Percentiles rank a stretch among this genome's conserved stretches.
phyloP scores from a whole-genome alignment of 2,113 vertebrate species.

The Nicator chloris region DNA sequence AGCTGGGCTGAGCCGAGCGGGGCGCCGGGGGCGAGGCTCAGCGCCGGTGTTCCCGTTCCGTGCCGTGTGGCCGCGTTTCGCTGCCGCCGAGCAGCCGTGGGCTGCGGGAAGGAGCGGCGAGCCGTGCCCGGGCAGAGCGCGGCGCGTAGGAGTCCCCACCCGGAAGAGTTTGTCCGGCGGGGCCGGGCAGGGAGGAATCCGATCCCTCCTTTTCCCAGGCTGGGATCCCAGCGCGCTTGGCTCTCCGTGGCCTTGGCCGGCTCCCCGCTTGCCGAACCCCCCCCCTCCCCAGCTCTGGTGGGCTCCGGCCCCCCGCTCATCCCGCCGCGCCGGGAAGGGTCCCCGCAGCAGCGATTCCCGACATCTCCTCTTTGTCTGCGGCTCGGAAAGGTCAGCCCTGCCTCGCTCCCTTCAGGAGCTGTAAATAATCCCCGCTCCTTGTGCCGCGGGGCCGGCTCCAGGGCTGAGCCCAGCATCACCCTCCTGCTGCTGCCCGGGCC shows the following conservation, averaged over 20 bases:
- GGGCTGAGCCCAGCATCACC: constrained; percentile 19
- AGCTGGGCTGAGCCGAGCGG: background rate
- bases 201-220: constrained; percentile 57
- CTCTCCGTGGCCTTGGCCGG: background rate
- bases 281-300: background rate
- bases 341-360: background rate
- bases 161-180: constrained; percentile 47
- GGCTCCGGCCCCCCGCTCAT: background rate
- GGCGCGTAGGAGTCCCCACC: constrained; percentile 25
- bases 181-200: constrained; percentile 45
- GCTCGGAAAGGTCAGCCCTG: constrained; percentile 39
- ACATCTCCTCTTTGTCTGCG: constrained; percentile 4
- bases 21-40: background rate
- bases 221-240: background rate
- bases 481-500: background rate
- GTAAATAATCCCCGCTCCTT: background rate
- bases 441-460: background rate
- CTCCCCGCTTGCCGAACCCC: background rate
- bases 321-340: background rate
- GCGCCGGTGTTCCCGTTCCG: background rate
- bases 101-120: background rate
- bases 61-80: fast-evolving
- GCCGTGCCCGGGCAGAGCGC: background rate
- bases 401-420: background rate
- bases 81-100: background rate